Evolutionary conservation across 1,140 invertebrate genomes (phyloP), one percentile per base, ranked within the genome.

Genomic region (Onthophagus taurus): DNA sequence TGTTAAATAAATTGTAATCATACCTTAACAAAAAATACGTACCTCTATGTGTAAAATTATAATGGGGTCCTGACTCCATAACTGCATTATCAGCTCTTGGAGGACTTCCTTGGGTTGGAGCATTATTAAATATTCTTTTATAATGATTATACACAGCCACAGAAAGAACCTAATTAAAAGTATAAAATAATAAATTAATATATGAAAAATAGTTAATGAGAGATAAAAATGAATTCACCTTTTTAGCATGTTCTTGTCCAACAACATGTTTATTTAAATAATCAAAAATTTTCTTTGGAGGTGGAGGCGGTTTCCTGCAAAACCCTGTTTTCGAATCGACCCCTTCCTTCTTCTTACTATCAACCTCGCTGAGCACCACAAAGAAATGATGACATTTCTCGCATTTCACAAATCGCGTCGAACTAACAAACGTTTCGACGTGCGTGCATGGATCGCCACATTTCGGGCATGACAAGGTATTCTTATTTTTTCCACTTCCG

Each of bases 71-170:
- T 43, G 81, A 74, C 51, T 81, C 76, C 67, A 69, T 76, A 46
- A 69, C 65, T 35, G 70, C 59, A 52, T 60, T 67, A 48, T 70
- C 63, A 48, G 63, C 72, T 46, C 54, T 59, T 52, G 58, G 50
- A 26, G 63, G 56, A 42, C 61, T 68, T 47, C 55, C 71, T 42
- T 56, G 49, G 41, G 42, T 53, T 13, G 87, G 87, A 45, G 89
- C 74, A 69, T 98, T 98, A 66, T 97, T 91, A 62, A 90, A 88
- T 58, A 98, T 92, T 57, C 94, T 74, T 70, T 97, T 97, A 66
- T 98, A 99, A 66, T 99, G 97, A 69, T 98, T 97, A 68, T 99
- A 99, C 1, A 99, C 93, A 18, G 95, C 95, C 4, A 99, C 95
- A 19, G 93, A 86, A 7, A 99, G 69, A n/a, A 97, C 93, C 62